A percentile compares a stretch with the other conserved stretches of the same genome.
Evolutionary conservation across 2,113 vertebrate genomes (phyloP).

Genomic region (Nothoprocta pentlandii): DNA sequence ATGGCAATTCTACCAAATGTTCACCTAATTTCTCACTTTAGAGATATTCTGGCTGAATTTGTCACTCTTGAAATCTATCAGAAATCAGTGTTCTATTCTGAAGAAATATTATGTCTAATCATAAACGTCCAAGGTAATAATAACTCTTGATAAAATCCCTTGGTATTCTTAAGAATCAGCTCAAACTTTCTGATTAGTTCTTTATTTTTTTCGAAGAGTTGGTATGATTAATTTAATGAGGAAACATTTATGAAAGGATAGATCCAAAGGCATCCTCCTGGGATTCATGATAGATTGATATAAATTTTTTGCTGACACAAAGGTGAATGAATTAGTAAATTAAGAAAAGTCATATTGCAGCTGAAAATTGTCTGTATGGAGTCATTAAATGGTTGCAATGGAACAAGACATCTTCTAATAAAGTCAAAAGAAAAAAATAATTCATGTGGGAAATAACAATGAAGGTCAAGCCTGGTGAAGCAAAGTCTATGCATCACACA

Average conservation of each 20-base stretch:
- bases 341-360: background rate
- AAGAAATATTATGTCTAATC: conserved; percentile 15
- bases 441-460: background rate
- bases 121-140: background rate
- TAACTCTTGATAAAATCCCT: background rate
- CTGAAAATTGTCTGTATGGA: background rate
- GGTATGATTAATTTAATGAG: background rate
- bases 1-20: background rate
- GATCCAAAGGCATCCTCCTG: background rate
- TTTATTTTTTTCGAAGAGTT: background rate
- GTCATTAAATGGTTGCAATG: background rate
- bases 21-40: background rate
- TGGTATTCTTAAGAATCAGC: background rate
- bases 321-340: background rate
- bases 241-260: background rate
- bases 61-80: background rate
- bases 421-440: background rate
- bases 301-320: background rate
- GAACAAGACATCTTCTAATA: background rate
- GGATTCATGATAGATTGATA: background rate
- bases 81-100: background rate
- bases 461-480: background rate
- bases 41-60: background rate
- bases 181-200: background rate
- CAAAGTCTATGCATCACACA: rapidly evolving